phyloP scores from a whole-genome alignment of 2,888 invertebrate species.

The Melanchra persicariae region DNA sequence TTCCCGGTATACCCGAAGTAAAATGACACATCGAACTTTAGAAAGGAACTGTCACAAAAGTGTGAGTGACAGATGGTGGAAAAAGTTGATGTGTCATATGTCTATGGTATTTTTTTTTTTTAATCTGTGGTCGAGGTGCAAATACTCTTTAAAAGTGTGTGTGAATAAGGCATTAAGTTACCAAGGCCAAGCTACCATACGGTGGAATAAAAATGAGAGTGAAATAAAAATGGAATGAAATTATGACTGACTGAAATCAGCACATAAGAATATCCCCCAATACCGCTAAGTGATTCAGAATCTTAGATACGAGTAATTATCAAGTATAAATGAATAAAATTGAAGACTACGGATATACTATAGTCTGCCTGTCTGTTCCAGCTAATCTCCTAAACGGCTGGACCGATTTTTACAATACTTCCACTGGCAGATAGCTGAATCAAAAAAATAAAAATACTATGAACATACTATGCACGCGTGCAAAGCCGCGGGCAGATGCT shows the following conservation, averaged over 20 bases:
- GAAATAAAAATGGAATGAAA: constrained; percentile 6
- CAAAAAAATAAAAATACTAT: too few relatives aligned
- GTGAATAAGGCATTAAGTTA: constrained; percentile 22
- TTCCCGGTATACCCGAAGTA: neutral
- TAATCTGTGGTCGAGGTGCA: constrained; percentile 6
- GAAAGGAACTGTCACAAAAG: neutral
- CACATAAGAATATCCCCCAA: neutral
- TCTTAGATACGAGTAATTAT: neutral
- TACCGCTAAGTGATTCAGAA: neutral
- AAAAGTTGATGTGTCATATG: neutral
- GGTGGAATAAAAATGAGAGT: too few relatives aligned
- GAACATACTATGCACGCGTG: too few relatives aligned
- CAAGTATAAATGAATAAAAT: too few relatives aligned
- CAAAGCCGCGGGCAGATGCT: too few relatives aligned
- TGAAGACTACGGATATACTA: too few relatives aligned
- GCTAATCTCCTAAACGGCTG: too few relatives aligned
- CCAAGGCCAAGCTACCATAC: constrained; percentile 14
- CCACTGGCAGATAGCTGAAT: too few relatives aligned
- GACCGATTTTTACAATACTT: too few relatives aligned
- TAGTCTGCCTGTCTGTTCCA: too few relatives aligned
- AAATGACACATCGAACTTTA: neutral
- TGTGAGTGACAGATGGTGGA: neutral
- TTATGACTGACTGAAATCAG: neutral
- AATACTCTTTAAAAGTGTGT: neutral
- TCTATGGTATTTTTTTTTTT: constrained; percentile 7